Conservation (phyloP, 2,888 invertebrate species). For the Perithous albicinctus region DNA sequence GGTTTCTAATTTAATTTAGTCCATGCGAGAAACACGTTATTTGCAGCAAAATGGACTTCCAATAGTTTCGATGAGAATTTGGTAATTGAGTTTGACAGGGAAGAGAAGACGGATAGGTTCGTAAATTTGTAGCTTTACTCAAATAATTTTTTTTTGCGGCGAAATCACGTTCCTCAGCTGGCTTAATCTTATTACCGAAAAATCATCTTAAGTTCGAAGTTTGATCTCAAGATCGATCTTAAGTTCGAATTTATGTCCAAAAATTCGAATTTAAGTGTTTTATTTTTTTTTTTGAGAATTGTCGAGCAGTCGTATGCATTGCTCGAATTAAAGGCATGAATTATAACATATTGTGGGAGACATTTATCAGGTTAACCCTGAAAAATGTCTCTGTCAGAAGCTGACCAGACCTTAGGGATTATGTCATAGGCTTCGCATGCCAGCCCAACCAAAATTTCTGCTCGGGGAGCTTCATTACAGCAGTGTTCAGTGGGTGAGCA, state of each 20-base stretch:
- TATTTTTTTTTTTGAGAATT: too few species aligned
- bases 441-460: neutral
- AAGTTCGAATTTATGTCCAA: too few species aligned
- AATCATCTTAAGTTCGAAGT: too few species aligned
- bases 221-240: too few species aligned
- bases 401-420: neutral
- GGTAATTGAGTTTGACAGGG: neutral
- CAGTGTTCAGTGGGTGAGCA: neutral
- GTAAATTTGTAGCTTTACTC: too few species aligned
- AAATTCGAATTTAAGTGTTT: too few species aligned
- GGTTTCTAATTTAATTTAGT: conserved; percentile 20
- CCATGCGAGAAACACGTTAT: neutral
- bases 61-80: neutral
- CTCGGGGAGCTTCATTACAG: neutral
- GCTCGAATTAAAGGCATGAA: neutral
- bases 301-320: too few species aligned
- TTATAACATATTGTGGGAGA: neutral
- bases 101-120: too few species aligned
- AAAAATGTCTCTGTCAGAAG: neutral
- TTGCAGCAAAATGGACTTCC: neutral
- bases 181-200: too few species aligned
- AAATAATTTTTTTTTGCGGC: too few species aligned
- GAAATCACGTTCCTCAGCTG: too few species aligned
- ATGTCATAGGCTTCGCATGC: neutral
- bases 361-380: neutral